Evolutionary conservation across 2,888 invertebrate species (phyloP).

Genomic region (Conops quadrifasciatus): DNA sequence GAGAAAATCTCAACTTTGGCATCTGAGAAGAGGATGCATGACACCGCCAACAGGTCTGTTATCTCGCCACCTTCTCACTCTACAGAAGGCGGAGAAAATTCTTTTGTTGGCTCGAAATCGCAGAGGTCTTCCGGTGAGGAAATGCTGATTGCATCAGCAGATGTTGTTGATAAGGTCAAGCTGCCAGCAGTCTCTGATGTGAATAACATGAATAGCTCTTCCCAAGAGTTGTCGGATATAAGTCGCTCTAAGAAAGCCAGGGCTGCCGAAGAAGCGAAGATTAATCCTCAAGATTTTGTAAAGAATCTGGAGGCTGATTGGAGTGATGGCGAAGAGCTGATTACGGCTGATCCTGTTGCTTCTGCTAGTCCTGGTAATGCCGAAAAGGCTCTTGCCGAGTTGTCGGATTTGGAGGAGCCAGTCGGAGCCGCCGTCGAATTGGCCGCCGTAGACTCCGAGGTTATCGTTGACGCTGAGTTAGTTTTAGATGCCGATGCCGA

Average conservation of each 20-base stretch:
- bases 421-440: background rate
- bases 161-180: background rate
- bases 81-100: background rate
- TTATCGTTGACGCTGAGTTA: too few species aligned
- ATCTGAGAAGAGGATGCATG: too few species aligned
- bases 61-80: background rate
- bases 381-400: background rate
- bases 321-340: conserved; percentile 71
- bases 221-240: background rate
- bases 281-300: conserved; percentile 69
- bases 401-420: background rate
- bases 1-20: too few species aligned
- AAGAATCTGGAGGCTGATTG: conserved; percentile 79
- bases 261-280: conserved; percentile 61
- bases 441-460: too few species aligned
- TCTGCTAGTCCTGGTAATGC: background rate
- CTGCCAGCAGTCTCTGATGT: background rate
- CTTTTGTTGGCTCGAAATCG: too few species aligned
- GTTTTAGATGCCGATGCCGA: background rate
- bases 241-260: background rate
- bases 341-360: background rate
- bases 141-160: background rate
- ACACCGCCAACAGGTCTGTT: too few species aligned
- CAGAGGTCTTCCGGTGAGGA: too few species aligned
- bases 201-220: background rate